These are phyloP conservation scores for Stenurella melanura DNA, from an alignment of 2,888 invertebrate genomes.

Conservation along the genomic window DNA sequence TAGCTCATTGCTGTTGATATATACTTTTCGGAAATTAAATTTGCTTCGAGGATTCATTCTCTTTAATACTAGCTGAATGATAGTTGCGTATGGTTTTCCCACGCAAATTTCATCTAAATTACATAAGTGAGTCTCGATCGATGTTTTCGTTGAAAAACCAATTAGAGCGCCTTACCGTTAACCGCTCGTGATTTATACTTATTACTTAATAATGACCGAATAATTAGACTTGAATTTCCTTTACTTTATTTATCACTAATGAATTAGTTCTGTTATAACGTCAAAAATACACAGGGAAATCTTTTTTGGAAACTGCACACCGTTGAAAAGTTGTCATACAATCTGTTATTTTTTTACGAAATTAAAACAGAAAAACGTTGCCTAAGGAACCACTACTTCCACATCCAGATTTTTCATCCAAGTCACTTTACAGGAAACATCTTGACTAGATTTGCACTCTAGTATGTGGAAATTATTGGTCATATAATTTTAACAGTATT, in stretches of 20 bases:
- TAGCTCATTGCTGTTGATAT: slow-evolving; percentile 61
- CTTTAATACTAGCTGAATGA: slow-evolving; percentile 21
- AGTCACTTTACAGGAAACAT: too few relatives aligned
- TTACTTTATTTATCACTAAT: background rate
- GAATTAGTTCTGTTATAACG: background rate
- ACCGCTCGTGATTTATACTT: slow-evolving; percentile 35
- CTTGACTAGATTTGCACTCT: too few relatives aligned
- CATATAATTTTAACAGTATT: too few relatives aligned
- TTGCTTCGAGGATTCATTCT: slow-evolving; percentile 42
- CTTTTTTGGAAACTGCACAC: too few relatives aligned
- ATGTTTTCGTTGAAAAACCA: slow-evolving; percentile 34
- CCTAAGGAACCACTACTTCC: too few relatives aligned
- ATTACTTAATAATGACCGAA: slow-evolving; percentile 30
- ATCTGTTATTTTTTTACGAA: too few relatives aligned
- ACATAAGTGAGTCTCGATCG: slow-evolving; percentile 34
- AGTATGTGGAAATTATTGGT: too few relatives aligned
- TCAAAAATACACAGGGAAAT: background rate
- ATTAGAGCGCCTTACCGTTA: slow-evolving; percentile 27
- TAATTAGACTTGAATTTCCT: slow-evolving; percentile 17
- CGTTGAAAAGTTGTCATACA: too few relatives aligned
- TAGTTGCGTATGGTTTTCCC: slow-evolving; percentile 29
- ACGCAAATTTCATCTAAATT: slow-evolving; percentile 39
- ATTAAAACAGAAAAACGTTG: too few relatives aligned
- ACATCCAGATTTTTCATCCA: too few relatives aligned
- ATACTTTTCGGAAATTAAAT: slow-evolving; percentile 65